Percentiles rank a stretch among this genome's conserved stretches.
Evolutionary conservation across 2,888 invertebrate species (phyloP).

Genomic region (Miltochrista miniata): DNA sequence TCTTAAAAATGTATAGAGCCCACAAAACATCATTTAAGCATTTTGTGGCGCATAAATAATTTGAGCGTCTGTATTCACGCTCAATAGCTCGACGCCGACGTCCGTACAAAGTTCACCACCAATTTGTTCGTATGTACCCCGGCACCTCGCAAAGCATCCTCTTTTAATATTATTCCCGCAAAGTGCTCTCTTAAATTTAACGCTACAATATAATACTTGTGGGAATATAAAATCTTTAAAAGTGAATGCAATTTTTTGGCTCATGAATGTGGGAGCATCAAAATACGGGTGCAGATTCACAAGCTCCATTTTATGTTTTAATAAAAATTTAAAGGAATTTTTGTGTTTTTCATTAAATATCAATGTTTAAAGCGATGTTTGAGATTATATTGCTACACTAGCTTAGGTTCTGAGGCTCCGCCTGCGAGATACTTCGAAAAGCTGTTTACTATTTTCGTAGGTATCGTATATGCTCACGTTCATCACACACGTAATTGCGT

Average conservation of each 20-base stretch:
- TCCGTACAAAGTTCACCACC: constrained; percentile 50
- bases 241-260: constrained; percentile 29
- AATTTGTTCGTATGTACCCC: constrained; percentile 74
- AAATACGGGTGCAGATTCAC: constrained; percentile 4
- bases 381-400: no score
- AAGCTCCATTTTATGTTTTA: not conserved
- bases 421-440: no score
- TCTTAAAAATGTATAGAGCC: no score
- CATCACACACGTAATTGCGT: no score
- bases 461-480: no score
- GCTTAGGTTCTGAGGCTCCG: no score
- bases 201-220: constrained; percentile 54
- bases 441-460: no score
- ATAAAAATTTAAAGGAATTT: not conserved
- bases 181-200: constrained; percentile 64
- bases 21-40: not conserved
- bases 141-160: constrained; percentile 69
- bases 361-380: not conserved
- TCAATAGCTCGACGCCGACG: constrained; percentile 23
- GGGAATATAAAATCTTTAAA: constrained; percentile 39
- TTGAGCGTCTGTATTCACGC: constrained; percentile 9
- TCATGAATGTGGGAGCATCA: constrained; percentile 9
- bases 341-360: not conserved
- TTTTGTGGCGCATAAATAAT: not conserved
- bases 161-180: constrained; percentile 64